Conservation (phyloP, 1,140 invertebrate genomes). For the Magallana ariakensis region DNA sequence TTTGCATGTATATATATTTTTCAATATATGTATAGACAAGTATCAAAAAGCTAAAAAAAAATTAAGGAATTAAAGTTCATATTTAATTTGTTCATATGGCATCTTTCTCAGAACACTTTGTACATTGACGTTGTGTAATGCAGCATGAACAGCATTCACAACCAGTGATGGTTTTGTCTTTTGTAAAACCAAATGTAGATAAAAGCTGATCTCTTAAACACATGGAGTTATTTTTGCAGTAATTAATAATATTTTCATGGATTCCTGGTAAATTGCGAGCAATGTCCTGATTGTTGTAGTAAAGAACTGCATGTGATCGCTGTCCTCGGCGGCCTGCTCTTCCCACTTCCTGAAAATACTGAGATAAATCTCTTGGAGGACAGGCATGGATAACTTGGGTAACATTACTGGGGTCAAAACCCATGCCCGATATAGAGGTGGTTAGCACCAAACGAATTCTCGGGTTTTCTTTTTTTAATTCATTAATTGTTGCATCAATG, state of each 20-base stretch:
- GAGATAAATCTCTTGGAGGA: constrained; percentile 40
- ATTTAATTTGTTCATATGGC: no score
- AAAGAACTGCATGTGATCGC: constrained; percentile 4
- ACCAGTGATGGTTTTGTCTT: background rate
- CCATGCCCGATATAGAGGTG: constrained; percentile 43
- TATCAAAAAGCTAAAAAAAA: no score
- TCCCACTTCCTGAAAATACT: constrained; percentile 46
- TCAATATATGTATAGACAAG: no score
- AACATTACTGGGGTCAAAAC: constrained; percentile 44
- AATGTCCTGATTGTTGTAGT: background rate
- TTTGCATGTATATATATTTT: no score
- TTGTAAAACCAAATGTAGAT: background rate
- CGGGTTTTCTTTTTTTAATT: no score
- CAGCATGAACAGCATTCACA: background rate
- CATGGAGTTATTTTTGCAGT: background rate
- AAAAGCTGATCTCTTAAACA: constrained; percentile 7
- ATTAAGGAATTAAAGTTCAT: no score
- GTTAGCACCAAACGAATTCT: constrained; percentile 43
- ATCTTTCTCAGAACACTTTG: no score
- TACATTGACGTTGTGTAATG: no score
- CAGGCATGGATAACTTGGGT: constrained; percentile 42
- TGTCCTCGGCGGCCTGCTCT: constrained; percentile 42
- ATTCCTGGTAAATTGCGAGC: background rate
- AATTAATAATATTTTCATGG: background rate
- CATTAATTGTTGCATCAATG: no score